Evolutionary conservation across 2,888 invertebrate species (phyloP).

Genomic region (Hyalella azteca): DNA sequence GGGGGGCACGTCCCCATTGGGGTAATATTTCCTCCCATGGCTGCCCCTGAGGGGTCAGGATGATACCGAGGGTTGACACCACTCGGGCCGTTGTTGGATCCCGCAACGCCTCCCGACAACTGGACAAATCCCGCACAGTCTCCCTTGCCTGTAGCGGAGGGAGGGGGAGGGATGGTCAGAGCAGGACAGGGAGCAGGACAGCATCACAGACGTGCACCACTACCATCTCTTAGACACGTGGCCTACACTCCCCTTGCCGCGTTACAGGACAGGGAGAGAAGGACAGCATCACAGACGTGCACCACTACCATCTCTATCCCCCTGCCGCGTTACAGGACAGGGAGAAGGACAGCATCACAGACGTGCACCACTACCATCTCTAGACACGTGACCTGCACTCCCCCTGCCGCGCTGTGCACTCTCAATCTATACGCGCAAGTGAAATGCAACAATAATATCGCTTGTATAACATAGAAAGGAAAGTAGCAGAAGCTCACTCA

Average conservation of each 20-base stretch:
- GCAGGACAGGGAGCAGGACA: neutral
- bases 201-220: neutral
- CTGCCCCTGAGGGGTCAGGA: conserved; percentile 47
- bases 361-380: neutral
- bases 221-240: neutral
- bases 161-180: neutral
- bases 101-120: conserved; percentile 22
- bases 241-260: neutral
- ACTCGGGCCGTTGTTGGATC: conserved; percentile 28
- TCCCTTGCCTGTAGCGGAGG: conserved; percentile 26
- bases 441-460: no score
- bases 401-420: no score
- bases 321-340: no score
- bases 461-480: no score
- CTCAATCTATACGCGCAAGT: no score
- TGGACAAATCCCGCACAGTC: conserved; percentile 3
- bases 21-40: conserved; percentile 15
- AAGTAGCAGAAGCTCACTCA: no score
- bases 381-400: neutral
- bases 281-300: neutral
- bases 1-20: conserved; percentile 20
- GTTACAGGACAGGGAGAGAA: no score
- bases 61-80: conserved; percentile 52
- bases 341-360: neutral
- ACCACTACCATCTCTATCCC: neutral